A percentile compares a stretch with the other conserved stretches of the same genome.
Conservation (phyloP, 37 sponge, comb jelly and placozoan species). For the Ephydatia muelleri region DNA sequence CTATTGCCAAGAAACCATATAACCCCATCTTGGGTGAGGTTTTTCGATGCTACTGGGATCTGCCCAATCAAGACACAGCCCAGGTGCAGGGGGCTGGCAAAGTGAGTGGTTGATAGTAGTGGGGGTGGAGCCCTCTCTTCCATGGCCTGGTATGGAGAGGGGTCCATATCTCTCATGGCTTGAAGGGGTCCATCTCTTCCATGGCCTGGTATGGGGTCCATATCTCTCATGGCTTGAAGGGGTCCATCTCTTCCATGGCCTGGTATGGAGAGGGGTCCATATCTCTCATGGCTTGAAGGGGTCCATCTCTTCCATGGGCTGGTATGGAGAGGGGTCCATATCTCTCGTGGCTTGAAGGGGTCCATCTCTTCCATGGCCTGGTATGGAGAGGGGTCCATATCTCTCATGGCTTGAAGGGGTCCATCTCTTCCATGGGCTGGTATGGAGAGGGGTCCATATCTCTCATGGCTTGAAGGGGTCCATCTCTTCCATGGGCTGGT, state of each 20-base stretch:
- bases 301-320: not conserved
- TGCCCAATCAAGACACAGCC: slow-evolving; percentile 55
- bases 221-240: too few relatives aligned
- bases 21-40: slow-evolving; percentile 97
- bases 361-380: not conserved
- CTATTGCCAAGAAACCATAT: slow-evolving; percentile 97
- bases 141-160: not conserved
- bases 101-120: slow-evolving; percentile 7
- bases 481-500: not conserved
- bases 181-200: too few relatives aligned
- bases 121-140: not conserved
- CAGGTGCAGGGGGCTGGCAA: slow-evolving; percentile 25
- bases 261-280: not conserved
- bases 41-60: slow-evolving; percentile 94
- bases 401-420: too few relatives aligned
- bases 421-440: not conserved
- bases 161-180: too few relatives aligned
- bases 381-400: not conserved
- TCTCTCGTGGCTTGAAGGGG: too few relatives aligned
- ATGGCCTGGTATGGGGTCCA: not conserved
- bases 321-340: not conserved
- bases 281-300: too few relatives aligned
- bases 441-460: not conserved
- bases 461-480: too few relatives aligned
- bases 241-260: too few relatives aligned